phyloP scores from a whole-genome alignment of 2,797 vertebrate species.

The Hydrolagus colliei region DNA sequence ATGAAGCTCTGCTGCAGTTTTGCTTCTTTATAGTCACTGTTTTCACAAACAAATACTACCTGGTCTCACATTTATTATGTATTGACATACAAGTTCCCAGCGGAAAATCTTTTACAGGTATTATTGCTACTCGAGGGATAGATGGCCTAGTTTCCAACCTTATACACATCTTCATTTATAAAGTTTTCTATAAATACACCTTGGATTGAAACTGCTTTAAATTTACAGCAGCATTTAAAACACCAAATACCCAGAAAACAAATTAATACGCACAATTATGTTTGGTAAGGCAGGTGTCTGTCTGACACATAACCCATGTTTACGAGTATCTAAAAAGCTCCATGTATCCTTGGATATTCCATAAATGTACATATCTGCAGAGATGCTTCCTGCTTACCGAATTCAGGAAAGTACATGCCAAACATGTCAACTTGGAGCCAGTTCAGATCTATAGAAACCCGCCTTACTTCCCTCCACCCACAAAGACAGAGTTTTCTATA shows the following conservation, averaged over 20 bases:
- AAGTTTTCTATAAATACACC: background rate
- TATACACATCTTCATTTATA: background rate
- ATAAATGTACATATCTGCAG: too few relatives aligned
- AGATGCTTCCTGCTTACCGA: too few relatives aligned
- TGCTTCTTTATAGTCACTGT: background rate
- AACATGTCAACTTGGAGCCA: too few relatives aligned
- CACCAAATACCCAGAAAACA: background rate
- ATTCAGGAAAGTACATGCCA: too few relatives aligned
- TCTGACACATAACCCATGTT: too few relatives aligned
- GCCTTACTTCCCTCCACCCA: too few relatives aligned
- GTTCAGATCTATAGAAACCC: too few relatives aligned
- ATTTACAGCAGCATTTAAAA: background rate
- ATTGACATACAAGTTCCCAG: background rate
- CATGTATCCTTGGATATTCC: too few relatives aligned
- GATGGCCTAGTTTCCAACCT: background rate
- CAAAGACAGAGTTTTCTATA: background rate
- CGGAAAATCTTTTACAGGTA: background rate
- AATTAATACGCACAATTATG: too few relatives aligned
- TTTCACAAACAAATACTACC: constrained; percentile 14
- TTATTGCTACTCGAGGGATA: background rate
- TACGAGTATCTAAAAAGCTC: too few relatives aligned
- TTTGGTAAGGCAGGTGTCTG: too few relatives aligned
- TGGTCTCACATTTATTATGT: background rate
- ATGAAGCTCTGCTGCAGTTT: too few relatives aligned
- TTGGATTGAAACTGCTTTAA: background rate